phyloP scores from a whole-genome alignment of 2,797 vertebrate species.

The Pantherophis alleghaniensis region DNA sequence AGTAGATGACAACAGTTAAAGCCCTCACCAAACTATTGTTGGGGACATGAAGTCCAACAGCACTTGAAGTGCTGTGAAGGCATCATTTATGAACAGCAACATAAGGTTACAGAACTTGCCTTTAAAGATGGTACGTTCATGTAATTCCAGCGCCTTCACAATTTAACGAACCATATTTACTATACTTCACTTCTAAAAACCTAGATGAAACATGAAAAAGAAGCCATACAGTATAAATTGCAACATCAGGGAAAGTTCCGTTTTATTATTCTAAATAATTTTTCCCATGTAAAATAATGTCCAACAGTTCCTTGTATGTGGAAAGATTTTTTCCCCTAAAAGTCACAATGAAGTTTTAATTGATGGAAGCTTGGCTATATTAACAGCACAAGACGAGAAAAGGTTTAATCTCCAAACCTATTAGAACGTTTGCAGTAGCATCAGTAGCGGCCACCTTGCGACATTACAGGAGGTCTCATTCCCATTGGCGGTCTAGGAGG shows the following conservation, averaged over 20 bases:
- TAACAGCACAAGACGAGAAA: slow-evolving; percentile 98
- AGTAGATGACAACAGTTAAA: slow-evolving; percentile 80
- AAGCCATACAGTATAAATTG: slow-evolving; percentile 93
- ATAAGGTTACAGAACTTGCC: slow-evolving; percentile 95
- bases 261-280: slow-evolving; percentile 79
- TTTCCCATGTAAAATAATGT: slow-evolving; percentile 85
- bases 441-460: slow-evolving; percentile 98
- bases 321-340: slow-evolving; percentile 75
- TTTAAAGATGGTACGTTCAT: slow-evolving; percentile 92
- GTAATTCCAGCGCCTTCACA: slow-evolving; percentile 97
- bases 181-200: slow-evolving; percentile 99
- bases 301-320: slow-evolving; percentile 86
- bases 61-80: slow-evolving; percentile 94
- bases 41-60: slow-evolving; percentile 99
- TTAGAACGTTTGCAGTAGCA: slow-evolving; percentile 82
- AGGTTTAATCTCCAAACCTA: slow-evolving; percentile 99
- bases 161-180: slow-evolving; percentile 97
- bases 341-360: slow-evolving; percentile 82
- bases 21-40: slow-evolving; percentile 98
- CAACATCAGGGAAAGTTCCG: slow-evolving; percentile 83
- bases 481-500: slow-evolving; percentile 92
- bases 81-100: slow-evolving; percentile 83
- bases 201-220: slow-evolving; percentile 97
- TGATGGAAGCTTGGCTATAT: slow-evolving; percentile 86
- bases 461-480: slow-evolving; percentile 99